Base-by-base conservation (phyloP, 2,888 invertebrate genomes). In the Agonopterix arenella region DNA sequence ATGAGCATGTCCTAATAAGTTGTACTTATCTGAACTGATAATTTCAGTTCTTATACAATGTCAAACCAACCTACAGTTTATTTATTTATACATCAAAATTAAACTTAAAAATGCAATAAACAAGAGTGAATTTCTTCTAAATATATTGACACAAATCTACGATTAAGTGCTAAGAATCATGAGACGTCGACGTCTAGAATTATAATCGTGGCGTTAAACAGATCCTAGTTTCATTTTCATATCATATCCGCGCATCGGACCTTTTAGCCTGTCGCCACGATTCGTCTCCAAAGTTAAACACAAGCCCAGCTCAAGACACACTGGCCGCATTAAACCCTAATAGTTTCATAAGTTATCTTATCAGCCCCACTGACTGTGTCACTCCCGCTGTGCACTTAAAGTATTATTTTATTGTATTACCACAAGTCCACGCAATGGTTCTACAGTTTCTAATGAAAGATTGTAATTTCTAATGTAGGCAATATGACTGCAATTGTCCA, bases 131-230 rank as follows among this genome's bases (percentile, higher is more conserved):
- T 59, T 59, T 63, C 64, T 58, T 69, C 73, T 74, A 73, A 70
- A 62, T 61, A 69, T 70, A 76, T 62, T 61, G 74, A 73, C 75
- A 76, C 69, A 71, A 72, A 68, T 68, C 77, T 79, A 78, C 73
- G 57, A 66, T 66, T 68, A 68, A 66, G 73, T 74, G 73, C 73
- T 74, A 70, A 70, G 66, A 66, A 70, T 68, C 59, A 69, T 70
- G 68, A 70, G 62, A 66, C 62, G 59, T 60, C 62, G 61, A 64
- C 61, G 62, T 56, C 67, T 64, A 60, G 60, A 47, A 52, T 54
- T 18, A 51, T 46, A 44, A 43, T 28, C 50, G 55, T 60, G 63
- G 61, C 44, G 55, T 61, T 57, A 54, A 58, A 62, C 55, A 58
- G 52, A 60, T 58, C 61, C 53, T 41, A 52, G 51, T 50, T 48